Base-by-base conservation (phyloP, 2,113 vertebrate species). In the Xiphophorus couchianus region DNA sequence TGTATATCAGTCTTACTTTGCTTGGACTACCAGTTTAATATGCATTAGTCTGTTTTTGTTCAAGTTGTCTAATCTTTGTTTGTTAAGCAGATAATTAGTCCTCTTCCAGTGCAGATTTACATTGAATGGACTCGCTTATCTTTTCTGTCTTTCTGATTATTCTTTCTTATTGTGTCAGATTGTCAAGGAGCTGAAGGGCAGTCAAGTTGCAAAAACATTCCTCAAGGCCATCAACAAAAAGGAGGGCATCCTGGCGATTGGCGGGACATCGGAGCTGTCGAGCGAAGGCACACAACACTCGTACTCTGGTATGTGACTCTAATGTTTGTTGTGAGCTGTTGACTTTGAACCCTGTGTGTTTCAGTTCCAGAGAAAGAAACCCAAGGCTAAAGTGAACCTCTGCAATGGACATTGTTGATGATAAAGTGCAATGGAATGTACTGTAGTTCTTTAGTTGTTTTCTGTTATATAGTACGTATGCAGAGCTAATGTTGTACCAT, bases 201-300 rank as follows among this genome's bases (percentile, higher is more conserved):
- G 95, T 0, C 94, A 98, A 72, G 94, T 98, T 0, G 97, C 97
- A 1, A 99, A 99, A 90, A 97, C 95, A 0, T 99, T 99, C 92
- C 92, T 97, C 35, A 97, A 96, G 86, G 97, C 94, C 60, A 98
- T 99, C 91, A 99, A 99, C 93, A 95, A 95, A 74, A 99, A 98
- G 91, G 97, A 98, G 77, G 97, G 97, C 1, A 99, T 99, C 86
- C 95, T 97, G 86, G 97, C 98, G 1, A 96, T 99, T 0, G 97
- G 97, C 4, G 97, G 97, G 17, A 98, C 96, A 0, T 99, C 97
- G 0, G 96, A 97, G 82, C 88, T 96, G 79, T 99, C 97, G 67
- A 98, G 97, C 0, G 97, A 96, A 88, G 97, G 98, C 22, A 99
- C 98, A 0, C 97, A 99, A 76, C 98, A 99, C 90, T 99, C 98